phyloP scores from a whole-genome alignment of 2,113 vertebrate genomes.

The Petroica traversi region DNA sequence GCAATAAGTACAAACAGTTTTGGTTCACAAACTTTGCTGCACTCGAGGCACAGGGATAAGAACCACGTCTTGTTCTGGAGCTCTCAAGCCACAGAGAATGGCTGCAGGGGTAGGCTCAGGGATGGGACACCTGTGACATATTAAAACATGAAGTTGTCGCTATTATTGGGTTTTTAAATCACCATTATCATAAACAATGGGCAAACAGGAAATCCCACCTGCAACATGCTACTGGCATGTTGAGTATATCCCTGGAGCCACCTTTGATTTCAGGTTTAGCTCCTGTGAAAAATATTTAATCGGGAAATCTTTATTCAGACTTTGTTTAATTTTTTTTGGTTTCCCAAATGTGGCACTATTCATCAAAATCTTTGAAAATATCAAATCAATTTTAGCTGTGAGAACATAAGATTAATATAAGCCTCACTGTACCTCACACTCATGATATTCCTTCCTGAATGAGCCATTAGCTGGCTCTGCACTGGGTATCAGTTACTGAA shows the following conservation, averaged over 20 bases:
- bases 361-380: background rate
- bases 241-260: background rate
- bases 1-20: background rate
- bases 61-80: background rate
- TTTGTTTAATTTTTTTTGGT: background rate
- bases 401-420: background rate
- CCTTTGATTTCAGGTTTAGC: background rate
- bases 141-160: background rate
- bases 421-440: background rate
- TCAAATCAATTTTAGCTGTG: background rate
- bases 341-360: background rate
- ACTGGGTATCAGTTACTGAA: background rate
- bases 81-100: background rate
- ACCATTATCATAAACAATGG: background rate
- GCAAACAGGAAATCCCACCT: background rate
- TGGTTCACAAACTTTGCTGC: background rate
- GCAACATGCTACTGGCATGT: background rate
- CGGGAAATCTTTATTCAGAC: background rate
- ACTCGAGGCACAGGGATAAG: background rate
- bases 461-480: background rate
- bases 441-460: background rate
- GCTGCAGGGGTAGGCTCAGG: background rate
- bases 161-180: background rate
- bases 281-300: background rate
- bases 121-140: background rate